Conservation (phyloP, 2,797 vertebrate species). For the Phrynocephalus vlangalii region DNA sequence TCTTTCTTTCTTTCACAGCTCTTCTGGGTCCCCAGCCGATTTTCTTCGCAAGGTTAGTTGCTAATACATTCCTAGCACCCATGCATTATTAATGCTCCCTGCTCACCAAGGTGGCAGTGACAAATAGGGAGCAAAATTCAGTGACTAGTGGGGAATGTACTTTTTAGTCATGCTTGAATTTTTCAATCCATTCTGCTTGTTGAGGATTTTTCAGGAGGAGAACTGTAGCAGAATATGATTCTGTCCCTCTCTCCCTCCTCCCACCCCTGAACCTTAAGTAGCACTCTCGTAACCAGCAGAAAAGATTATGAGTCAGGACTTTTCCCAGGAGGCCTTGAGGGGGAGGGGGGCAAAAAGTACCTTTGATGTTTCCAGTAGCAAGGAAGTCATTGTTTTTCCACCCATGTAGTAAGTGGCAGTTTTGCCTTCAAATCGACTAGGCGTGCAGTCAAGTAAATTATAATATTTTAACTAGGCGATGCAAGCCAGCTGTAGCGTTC, state of each 20-base stretch:
- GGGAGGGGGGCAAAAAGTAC: conserved; percentile 73
- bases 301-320: conserved; percentile 75
- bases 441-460: conserved; percentile 77
- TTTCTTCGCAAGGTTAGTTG: conserved; percentile 92
- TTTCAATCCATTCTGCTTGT: conserved; percentile 91
- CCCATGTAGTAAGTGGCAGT: conserved; percentile 74
- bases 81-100: conserved; percentile 99
- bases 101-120: conserved; percentile 98
- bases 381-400: conserved; percentile 77
- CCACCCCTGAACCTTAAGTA: conserved; percentile 58
- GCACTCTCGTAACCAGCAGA: conserved; percentile 75
- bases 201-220: conserved; percentile 82
- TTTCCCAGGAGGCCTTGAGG: conserved; percentile 76
- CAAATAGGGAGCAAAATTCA: conserved; percentile 97
- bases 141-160: conserved; percentile 96
- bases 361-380: conserved; percentile 77
- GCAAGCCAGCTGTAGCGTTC: conserved; percentile 75
- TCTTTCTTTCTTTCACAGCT: conserved; percentile 72
- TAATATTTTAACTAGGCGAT: conserved; percentile 78
- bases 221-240: conserved; percentile 74
- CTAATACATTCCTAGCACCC: conserved; percentile 96
- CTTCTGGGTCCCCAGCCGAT: conserved; percentile 86
- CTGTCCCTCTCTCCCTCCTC: conserved; percentile 24
- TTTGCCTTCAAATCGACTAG: conserved; percentile 77
- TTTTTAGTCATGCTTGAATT: conserved; percentile 98